Evolutionary conservation across 2,113 vertebrate species (phyloP), one percentile per base, ranked within the genome.

Genomic region (Antechinus stuartii): DNA sequence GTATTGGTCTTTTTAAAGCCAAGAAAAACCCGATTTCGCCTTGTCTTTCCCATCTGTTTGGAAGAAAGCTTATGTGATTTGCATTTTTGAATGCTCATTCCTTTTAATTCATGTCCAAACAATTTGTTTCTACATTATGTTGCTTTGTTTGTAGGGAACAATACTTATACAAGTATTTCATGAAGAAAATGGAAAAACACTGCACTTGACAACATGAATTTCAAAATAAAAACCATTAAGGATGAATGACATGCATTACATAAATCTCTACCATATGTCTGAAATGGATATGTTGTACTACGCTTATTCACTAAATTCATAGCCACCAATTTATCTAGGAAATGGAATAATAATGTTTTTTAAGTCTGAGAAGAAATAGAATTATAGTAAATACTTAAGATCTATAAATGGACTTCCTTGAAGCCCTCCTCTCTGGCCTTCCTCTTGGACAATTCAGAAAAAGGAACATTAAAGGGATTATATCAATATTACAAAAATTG

Each of bases 141-240:
- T 76, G n/a, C 91, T 97, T 97, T 97, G n/a, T 98, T 97, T 95
- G 57, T 95, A 95, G 97, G 93, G 95, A 96, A 95, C 91, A 97
- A 95, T 11, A 8, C 93, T 95, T 95, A 84, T 24, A 94, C 96
- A 92, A 94, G 8, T 96, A 26, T 96, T 97, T 95, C 26, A 93
- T 91, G 94, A 95, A 96, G 90, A 98, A 95, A 96, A 89, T 95
- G 97, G 95, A 98, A 94, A 12, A 97, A 92, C 84, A 95, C 19
- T 90, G 76, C 54, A 47, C 19, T 50, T 57, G 53, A 68, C 94
- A 96, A 97, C 97, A 61, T 96, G 91, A 95, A 95, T 96, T 98
- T 98, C 27, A 89, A 95, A 98, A 96, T 90, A 96, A 94, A 96
- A 97, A 50, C 89, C 89, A 92, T 68, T 95, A 96, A 93, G 54